Evolutionary conservation across 37 sponge, comb jelly and placozoan species (phyloP), one percentile per base, ranked within the genome.

Genomic region (Spongilla lacustris): DNA sequence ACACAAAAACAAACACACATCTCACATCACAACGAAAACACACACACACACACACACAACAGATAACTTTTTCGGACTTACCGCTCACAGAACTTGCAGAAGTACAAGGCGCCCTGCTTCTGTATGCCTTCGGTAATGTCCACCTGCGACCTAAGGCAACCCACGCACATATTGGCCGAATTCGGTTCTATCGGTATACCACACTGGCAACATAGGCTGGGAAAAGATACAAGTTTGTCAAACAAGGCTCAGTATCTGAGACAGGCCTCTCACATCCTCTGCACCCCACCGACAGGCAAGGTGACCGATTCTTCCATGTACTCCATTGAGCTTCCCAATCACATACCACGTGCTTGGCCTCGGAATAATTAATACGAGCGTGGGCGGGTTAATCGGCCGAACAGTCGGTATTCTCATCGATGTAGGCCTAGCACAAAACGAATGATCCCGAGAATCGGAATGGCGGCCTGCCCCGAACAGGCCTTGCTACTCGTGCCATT

Each of bases 151-250:
- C 97, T 71, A 36, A 98, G 84, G 80, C 99, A 98, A 2, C 84
- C 95, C 31, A 98, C 93, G 78, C 99, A 98, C 91, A 85, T 96
- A 90, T 92, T 96, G 73, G 99, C 87, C 23, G 99, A 94, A 77
- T 98, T 98, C 28, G 97, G 92, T 26, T 87, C 84, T n/a, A 98
- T 96, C 26, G 92, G 84, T 19, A 91, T 89, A 0, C 97, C 99
- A 88, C 99, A 98, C 88, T 94, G 89, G 73, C 98, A 98, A 76
- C 98, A 98, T 50, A 98, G 83, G 32, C 95, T 98, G 79, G 37
- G 74, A 36, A 31, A 31, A 34, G 75, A 30, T 2, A 34, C 5
- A 34, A 27, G 4, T 6, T 4, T n/a, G 10, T 28, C 8, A 28
- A 9, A 69, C 25, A 27, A 28, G 70, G 4, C 8, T 69, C 27